Evolutionary conservation across 2,888 invertebrate species (phyloP).

Genomic region (Acheta domesticus): DNA sequence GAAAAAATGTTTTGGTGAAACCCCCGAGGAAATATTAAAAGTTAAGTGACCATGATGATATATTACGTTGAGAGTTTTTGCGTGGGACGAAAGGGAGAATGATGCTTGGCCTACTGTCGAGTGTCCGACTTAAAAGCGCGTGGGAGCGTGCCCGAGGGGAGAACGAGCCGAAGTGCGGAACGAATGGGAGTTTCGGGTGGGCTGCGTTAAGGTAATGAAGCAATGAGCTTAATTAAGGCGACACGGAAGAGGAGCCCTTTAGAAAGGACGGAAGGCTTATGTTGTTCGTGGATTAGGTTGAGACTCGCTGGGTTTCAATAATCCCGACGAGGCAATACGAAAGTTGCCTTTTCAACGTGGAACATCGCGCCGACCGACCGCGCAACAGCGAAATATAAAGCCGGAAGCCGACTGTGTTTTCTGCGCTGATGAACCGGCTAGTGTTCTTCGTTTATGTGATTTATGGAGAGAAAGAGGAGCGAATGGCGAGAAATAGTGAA

Average conservation of each 20-base stretch:
- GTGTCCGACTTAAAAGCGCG: neutral
- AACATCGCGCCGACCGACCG: no score
- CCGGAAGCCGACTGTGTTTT: no score
- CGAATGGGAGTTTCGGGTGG: neutral
- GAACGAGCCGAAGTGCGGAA: neutral
- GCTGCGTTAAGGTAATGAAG: neutral
- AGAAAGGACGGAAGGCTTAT: neutral
- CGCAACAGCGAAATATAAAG: no score
- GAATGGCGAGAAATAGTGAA: no score
- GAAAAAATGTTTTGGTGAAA: neutral
- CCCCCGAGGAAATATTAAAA: neutral
- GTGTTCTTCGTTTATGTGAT: no score
- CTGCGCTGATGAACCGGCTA: no score
- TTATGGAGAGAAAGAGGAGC: no score
- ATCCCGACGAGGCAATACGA: no score
- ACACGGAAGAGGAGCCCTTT: neutral
- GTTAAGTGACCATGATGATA: neutral
- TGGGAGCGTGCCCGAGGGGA: neutral
- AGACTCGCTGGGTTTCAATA: no score
- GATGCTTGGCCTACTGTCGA: neutral
- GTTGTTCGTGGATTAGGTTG: neutral
- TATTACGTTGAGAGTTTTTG: neutral
- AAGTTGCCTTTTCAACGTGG: no score
- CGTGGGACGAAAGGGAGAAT: neutral
- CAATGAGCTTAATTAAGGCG: constrained; percentile 7